Evolutionary conservation across 2,113 vertebrate species (phyloP).

Genomic region (Charina bottae): DNA sequence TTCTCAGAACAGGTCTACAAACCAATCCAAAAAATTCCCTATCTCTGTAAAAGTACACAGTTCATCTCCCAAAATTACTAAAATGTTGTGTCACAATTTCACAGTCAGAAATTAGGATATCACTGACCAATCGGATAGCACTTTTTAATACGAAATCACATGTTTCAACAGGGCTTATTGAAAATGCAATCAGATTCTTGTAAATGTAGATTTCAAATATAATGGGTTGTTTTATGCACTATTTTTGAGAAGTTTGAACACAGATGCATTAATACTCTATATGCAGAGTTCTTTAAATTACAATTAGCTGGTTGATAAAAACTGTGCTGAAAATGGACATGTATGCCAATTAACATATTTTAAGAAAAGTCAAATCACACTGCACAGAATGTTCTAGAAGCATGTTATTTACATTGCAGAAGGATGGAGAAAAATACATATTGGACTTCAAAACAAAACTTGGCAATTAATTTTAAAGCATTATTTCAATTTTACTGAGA

Average conservation of each 20-base stretch:
- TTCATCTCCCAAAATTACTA: neutral
- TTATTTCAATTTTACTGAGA: conserved; percentile 27
- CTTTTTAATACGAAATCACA: neutral
- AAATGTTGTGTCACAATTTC: neutral
- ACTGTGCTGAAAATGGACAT: conserved; percentile 7
- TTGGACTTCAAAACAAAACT: neutral
- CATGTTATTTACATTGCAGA: conserved; percentile 32
- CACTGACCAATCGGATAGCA: neutral
- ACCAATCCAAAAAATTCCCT: neutral
- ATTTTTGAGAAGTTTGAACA: too few relatives aligned
- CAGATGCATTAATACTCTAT: too few relatives aligned
- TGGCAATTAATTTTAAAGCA: conserved; percentile 26
- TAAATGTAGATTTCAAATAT: neutral
- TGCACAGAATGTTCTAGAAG: neutral
- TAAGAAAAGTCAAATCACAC: neutral
- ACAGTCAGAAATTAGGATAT: neutral
- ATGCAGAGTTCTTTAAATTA: too few relatives aligned
- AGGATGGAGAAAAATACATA: conserved; percentile 27
- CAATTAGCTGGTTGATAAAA: neutral
- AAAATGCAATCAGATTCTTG: neutral
- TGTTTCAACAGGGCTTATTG: neutral
- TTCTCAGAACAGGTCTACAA: neutral
- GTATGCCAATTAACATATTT: neutral
- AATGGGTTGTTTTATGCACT: neutral
- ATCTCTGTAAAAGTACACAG: neutral